phyloP scores from a whole-genome alignment of 2,797 vertebrate species.

The Bovichtus diacanthus region DNA sequence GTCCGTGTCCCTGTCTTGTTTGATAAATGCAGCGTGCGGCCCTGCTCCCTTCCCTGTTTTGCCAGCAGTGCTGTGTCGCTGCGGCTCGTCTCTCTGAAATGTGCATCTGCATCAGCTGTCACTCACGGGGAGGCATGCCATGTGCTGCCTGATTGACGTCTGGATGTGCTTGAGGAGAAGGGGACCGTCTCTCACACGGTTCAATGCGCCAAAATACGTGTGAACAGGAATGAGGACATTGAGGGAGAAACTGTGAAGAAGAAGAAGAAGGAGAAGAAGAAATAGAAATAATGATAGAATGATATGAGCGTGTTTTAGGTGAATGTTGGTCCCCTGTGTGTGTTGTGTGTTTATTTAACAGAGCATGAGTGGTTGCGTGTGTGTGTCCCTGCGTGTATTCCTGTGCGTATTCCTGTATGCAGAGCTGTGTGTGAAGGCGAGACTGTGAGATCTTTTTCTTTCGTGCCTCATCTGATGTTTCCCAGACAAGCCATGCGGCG shows the following conservation, averaged over 20 bases:
- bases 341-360: constrained; percentile 55
- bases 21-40: constrained; percentile 63
- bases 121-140: constrained; percentile 72
- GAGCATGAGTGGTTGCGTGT: constrained; percentile 46
- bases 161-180: constrained; percentile 72
- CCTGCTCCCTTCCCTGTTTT: constrained; percentile 60
- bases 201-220: constrained; percentile 79
- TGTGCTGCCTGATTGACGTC: constrained; percentile 77
- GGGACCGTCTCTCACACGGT: constrained; percentile 69
- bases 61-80: constrained; percentile 65
- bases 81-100: constrained; percentile 69
- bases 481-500: constrained; percentile 40
- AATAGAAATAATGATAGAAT: constrained; percentile 28
- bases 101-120: constrained; percentile 83
- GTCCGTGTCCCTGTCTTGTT: constrained; percentile 66
- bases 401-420: constrained; percentile 63
- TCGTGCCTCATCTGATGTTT: constrained; percentile 64
- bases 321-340: constrained; percentile 42
- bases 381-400: constrained; percentile 45
- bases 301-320: constrained; percentile 37
- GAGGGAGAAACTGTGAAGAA: constrained; percentile 70
- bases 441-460: constrained; percentile 57
- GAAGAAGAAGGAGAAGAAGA: constrained; percentile 41
- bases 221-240: constrained; percentile 78
- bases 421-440: constrained; percentile 43